Evolutionary conservation across 2,797 vertebrate genomes (phyloP).

Genomic region (Dicrostonyx torquatus): DNA sequence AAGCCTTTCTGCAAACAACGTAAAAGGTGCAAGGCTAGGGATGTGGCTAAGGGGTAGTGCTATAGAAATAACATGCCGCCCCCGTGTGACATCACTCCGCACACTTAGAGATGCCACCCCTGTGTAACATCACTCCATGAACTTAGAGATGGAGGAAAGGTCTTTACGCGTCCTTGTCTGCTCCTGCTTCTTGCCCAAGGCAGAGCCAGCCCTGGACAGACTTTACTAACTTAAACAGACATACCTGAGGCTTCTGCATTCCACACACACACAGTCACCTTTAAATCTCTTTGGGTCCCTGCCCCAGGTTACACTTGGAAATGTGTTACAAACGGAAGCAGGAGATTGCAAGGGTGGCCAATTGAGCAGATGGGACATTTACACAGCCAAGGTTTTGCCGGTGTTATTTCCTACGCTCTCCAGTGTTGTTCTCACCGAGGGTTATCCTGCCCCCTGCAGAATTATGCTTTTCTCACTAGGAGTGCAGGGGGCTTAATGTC

Average conservation of each 20-base stretch:
- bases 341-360: not conserved
- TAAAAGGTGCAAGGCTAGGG: not conserved
- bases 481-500: not conserved
- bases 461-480: not conserved
- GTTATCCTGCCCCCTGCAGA: not conserved
- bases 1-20: not conserved
- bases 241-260: not conserved
- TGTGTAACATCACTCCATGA: too few species aligned
- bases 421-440: not conserved
- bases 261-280: not conserved
- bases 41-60: not conserved
- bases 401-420: not conserved
- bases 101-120: too few species aligned
- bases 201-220: not conserved
- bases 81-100: not conserved
- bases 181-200: not conserved
- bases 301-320: not conserved
- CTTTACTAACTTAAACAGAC: not conserved
- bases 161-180: not conserved
- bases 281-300: not conserved
- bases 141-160: not conserved
- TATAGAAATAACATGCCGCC: not conserved
- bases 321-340: not conserved
- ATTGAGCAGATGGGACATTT: not conserved
- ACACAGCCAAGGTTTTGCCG: not conserved